Base-by-base conservation (phyloP, 1,140 invertebrate genomes). In the Aleiodes sp. region DNA sequence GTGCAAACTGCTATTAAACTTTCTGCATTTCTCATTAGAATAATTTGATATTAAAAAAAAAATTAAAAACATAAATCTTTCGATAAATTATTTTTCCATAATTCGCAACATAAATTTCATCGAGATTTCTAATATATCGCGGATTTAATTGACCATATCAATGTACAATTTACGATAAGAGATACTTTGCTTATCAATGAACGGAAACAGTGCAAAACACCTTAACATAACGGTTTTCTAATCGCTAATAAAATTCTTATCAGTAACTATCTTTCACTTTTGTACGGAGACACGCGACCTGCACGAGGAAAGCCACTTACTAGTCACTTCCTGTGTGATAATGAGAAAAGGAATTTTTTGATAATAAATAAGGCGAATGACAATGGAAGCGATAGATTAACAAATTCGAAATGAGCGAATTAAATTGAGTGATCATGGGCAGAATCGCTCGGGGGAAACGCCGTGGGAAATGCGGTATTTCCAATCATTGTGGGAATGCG, bases 401-500 rank as follows among this genome's bases (percentile, higher is more conserved):
- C 4, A 26, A 10, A 24, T 24, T 56, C 12, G 21, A 26, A 8
- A 56, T 31, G 28, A 57, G 24, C 24, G 16, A 52, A 52, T 52
- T 52, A 24, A 52, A 24, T 52, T 52, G 46, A 14, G n/a, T 16
- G 28, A 59, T 59, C 12, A 33, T 56, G 12, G n/a, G n/a, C n/a
- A n/a, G n/a, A n/a, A n/a, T n/a, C n/a, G n/a, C n/a, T n/a, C n/a
- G n/a, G n/a, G n/a, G n/a, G n/a, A 12, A 56, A n/a, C n/a, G 28
- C 14, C 41, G 63, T 65, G 63, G 63, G 63, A 65, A 65, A 52
- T 65, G 56, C 16, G 26, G 2, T 9, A 64, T 46, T 65, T 65
- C 29, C 21, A 65, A 65, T 65, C 24, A 43, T 65, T 65, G 43
- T 65, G 63, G 63, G 63, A 65, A 65, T 65, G 28, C 19, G 39